These are phyloP conservation scores for Rhizoglyphus robini DNA, from an alignment of 1,140 invertebrate species.

Conservation along the genomic window DNA sequence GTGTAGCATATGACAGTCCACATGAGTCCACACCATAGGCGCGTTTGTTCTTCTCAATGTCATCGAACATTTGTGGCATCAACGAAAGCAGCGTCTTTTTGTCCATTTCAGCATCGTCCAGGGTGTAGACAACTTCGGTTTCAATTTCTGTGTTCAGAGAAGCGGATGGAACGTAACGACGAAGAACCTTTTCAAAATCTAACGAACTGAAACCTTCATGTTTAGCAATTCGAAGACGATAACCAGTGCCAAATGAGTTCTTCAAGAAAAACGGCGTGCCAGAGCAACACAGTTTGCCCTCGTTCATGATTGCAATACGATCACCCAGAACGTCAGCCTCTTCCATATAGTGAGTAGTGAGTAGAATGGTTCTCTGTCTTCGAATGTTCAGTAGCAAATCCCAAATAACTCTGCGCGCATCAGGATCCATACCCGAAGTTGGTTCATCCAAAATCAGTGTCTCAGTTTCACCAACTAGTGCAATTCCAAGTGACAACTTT, in stretches of 20 bases:
- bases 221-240: no score
- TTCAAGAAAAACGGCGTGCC: constrained; percentile 44
- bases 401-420: no score
- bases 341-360: constrained; percentile 97
- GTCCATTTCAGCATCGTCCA: constrained; percentile 36
- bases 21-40: constrained; percentile 53
- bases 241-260: constrained; percentile 34
- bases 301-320: constrained; percentile 42
- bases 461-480: constrained; percentile 51
- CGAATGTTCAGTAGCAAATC: constrained; percentile 35
- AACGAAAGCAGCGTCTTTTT: constrained; percentile 24
- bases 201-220: neutral
- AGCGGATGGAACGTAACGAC: constrained; percentile 10
- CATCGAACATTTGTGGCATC: constrained; percentile 47
- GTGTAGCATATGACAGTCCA: constrained; percentile 61
- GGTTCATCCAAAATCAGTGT: constrained; percentile 32
- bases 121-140: constrained; percentile 28
- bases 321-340: constrained; percentile 64
- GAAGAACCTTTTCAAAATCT: neutral
- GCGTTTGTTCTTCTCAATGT: constrained; percentile 45
- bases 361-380: constrained; percentile 34
- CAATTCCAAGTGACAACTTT: no score
- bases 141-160: constrained; percentile 20
- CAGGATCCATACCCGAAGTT: no score
- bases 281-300: constrained; percentile 40